A percentile compares a stretch with the other conserved stretches of the same genome.
Conservation (phyloP, 2,888 invertebrate genomes). For the Phengaris arion region DNA sequence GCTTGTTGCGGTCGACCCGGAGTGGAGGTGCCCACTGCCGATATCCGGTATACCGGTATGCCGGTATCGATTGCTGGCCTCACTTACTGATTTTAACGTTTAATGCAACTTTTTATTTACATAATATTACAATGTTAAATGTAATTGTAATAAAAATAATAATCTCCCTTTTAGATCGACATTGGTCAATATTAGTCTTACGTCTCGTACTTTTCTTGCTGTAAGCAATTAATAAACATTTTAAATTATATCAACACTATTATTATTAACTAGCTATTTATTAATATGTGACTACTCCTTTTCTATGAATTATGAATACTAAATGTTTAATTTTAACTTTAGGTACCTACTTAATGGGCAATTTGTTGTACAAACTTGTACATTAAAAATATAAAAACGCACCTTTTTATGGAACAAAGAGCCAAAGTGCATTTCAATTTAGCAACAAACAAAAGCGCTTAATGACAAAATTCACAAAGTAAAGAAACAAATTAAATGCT, state of each 20-base stretch:
- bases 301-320: not conserved
- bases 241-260: too few relatives aligned
- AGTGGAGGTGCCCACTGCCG: conserved; percentile 56
- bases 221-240: too few relatives aligned
- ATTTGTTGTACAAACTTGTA: not conserved
- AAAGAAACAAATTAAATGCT: conserved; percentile 32
- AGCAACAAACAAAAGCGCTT: conserved; percentile 15
- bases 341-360: too few relatives aligned
- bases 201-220: too few relatives aligned
- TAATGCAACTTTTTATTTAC: not conserved
- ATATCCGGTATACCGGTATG: too few relatives aligned
- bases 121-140: not conserved
- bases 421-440: conserved; percentile 1
- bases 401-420: not conserved
- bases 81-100: conserved; percentile 34
- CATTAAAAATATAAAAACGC: not conserved
- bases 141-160: not conserved
- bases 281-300: not conserved
- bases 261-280: too few relatives aligned
- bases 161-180: not conserved
- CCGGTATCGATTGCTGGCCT: conserved; percentile 53
- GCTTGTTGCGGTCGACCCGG: conserved; percentile 58
- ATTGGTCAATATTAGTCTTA: not conserved
- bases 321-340: too few relatives aligned
- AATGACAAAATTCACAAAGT: conserved; percentile 22